Base-by-base conservation (phyloP, 2,113 vertebrate genomes). In the Corythornis madagascariensis region DNA sequence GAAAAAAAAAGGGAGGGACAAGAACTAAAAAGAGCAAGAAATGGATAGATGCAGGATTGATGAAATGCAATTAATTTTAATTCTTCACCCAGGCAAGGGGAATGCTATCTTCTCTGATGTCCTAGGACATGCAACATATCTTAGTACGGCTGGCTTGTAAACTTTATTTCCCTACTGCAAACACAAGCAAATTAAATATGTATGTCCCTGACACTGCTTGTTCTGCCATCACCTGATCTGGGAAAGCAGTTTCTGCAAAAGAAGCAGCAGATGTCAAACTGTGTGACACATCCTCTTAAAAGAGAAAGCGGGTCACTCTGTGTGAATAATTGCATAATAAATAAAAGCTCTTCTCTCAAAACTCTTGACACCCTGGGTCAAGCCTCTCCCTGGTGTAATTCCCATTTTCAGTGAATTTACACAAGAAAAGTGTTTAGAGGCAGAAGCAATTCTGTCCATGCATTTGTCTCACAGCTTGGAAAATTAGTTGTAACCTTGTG, bases 241-340 rank as follows among this genome's bases (percentile, higher is more conserved):
- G 52, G 43, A 85, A 73, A 83, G 56, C 38, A 71, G 56, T 50
- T 83, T 90, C 75, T 76, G 91, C 70, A 90, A 69, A 86, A 80
- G 75, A 82, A 94, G 74, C 31, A 78, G 38, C 16, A 20, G 74
- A 89, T 8, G 31, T 94, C 93, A 93, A 93, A 63, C 66, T 80
- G 56, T 21, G 21, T 87, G 92, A 92, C 77, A 85, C 45, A 80
- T 82, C 45, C 63, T 94, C 70, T 94, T 86, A 66, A 87, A 89
- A 90, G 83, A 86, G 56, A 78, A 89, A 86, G 57, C 50, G 88
- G 86, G 43, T 93, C 82, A 85, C 50, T 90, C 69, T 66, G 73
- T 73, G 52, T 93, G 94, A 94, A 93, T 93, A 96, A 83, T 66
- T 83, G 57, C 79, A 89, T 85, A 87, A 90, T 75, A 94, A 96